These are phyloP conservation scores for Cactoblastis cactorum DNA, from an alignment of 2,888 invertebrate genomes.

Conservation along the genomic window DNA sequence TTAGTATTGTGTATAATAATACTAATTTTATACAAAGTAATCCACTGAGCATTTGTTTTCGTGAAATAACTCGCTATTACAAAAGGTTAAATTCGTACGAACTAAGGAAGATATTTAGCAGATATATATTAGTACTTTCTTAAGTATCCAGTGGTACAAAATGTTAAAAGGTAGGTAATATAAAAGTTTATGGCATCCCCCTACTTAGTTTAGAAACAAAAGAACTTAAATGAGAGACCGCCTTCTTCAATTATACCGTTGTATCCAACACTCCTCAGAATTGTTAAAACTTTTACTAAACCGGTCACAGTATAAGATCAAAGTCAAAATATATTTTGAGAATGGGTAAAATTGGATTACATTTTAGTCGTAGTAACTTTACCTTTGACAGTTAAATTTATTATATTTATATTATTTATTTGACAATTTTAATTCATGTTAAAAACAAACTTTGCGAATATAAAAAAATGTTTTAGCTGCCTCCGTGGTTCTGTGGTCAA, in stretches of 20 bases:
- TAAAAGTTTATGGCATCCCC: constrained; percentile 3
- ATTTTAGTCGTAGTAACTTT: no score
- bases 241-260: constrained; percentile 3
- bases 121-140: background rate
- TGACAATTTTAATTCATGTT: no score
- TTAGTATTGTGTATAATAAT: no score
- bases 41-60: no score
- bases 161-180: constrained; percentile 5
- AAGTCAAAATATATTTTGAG: background rate
- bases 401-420: no score
- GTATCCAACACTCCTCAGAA: background rate
- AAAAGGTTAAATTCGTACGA: background rate
- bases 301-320: background rate
- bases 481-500: no score
- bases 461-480: no score
- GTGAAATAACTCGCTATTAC: background rate
- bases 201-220: constrained; percentile 2
- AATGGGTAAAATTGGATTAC: no score
- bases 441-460: no score
- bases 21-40: no score
- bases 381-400: no score
- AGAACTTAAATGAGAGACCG: constrained; percentile 7
- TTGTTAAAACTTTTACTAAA: background rate
- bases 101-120: background rate
- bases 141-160: background rate